Conservation (phyloP, 2,797 vertebrate species). For the Harpagifer antarcticus region DNA sequence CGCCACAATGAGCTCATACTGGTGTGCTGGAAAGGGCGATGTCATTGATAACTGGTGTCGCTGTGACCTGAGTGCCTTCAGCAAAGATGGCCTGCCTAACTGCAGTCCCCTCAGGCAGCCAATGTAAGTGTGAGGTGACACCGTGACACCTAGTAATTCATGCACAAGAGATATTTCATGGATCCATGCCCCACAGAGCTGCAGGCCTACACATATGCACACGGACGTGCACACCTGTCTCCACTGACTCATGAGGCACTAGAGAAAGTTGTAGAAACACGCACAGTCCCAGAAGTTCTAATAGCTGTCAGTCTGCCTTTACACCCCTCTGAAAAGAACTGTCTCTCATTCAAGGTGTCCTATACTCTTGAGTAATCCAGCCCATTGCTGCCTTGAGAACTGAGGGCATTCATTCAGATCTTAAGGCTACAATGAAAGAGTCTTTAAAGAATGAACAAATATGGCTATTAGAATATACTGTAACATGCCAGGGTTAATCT, state of each 20-base stretch:
- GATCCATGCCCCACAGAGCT: slow-evolving; percentile 63
- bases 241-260: slow-evolving; percentile 40
- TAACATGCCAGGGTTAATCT: slow-evolving; percentile 3
- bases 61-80: slow-evolving; percentile 97
- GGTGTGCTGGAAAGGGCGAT: slow-evolving; percentile 98
- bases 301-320: slow-evolving; percentile 78
- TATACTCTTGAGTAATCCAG: slow-evolving; percentile 64
- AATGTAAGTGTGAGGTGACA: slow-evolving; percentile 88
- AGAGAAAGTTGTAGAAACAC: slow-evolving; percentile 66
- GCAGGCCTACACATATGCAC: slow-evolving; percentile 37
- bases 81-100: slow-evolving; percentile 94
- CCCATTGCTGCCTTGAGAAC: slow-evolving; percentile 52
- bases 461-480: slow-evolving; percentile 13
- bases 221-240: slow-evolving; percentile 35
- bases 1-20: slow-evolving; percentile 98
- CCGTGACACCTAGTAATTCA: slow-evolving; percentile 68
- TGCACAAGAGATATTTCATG: slow-evolving; percentile 61
- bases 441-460: slow-evolving; percentile 37
- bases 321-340: slow-evolving; percentile 70
- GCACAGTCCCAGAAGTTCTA: slow-evolving; percentile 69
- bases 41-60: slow-evolving; percentile 99
- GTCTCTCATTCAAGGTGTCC: slow-evolving; percentile 71
- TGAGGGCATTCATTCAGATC: slow-evolving; percentile 35
- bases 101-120: slow-evolving; percentile 96
- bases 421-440: slow-evolving; percentile 3